Conservation (phyloP, 2,888 invertebrate species). For the Aleiodes testaceus region DNA sequence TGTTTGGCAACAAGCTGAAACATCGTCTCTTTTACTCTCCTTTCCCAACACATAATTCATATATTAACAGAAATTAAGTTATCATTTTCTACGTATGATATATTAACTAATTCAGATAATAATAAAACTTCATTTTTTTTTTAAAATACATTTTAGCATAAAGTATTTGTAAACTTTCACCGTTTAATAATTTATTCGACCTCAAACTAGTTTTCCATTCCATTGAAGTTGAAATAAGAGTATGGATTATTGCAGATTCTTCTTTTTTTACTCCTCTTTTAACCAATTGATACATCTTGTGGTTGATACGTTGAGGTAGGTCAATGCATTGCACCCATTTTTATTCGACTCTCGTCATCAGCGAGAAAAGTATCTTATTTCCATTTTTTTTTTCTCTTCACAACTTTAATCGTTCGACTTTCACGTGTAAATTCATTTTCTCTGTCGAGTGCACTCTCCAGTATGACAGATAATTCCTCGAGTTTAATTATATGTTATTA, state of each 20-base stretch:
- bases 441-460: constrained; percentile 38
- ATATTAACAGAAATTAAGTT: background rate
- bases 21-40: constrained; percentile 14
- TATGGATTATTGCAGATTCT: constrained; percentile 1
- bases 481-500: constrained; percentile 10
- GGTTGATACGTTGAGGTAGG: constrained; percentile 51
- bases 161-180: constrained; percentile 63
- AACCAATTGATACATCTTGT: constrained; percentile 46
- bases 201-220: constrained; percentile 48
- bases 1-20: constrained; percentile 42
- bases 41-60: constrained; percentile 15
- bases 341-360: constrained; percentile 22
- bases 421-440: constrained; percentile 46
- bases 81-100: constrained; percentile 3
- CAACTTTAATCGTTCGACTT: constrained; percentile 32
- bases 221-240: too few relatives aligned
- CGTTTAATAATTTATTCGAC: constrained; percentile 58
- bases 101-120: background rate
- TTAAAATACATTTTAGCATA: constrained; percentile 44
- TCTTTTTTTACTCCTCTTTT: background rate
- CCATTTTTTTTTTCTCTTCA: constrained; percentile 19
- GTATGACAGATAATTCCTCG: constrained; percentile 4
- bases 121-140: constrained; percentile 51
- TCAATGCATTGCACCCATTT: constrained; percentile 34
- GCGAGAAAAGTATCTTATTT: constrained; percentile 16